Conservation (phyloP, 1,140 invertebrate genomes). For the Stenopsyche tienmushanensis region DNA sequence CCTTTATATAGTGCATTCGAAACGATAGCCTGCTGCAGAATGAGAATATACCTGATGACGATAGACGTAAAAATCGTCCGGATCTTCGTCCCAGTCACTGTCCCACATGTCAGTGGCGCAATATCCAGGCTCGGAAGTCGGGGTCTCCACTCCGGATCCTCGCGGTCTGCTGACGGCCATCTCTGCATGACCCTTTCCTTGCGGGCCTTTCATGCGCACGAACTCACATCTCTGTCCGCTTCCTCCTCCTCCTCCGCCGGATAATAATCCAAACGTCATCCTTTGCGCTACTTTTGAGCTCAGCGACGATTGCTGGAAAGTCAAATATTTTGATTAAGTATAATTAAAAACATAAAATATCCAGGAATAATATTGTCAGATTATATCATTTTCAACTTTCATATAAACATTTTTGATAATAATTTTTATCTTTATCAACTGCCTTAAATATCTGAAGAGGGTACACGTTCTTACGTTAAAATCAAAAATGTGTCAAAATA, state of each 20-base stretch:
- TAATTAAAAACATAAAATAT: too few relatives aligned
- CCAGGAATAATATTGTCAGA: too few relatives aligned
- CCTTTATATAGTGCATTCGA: too few relatives aligned
- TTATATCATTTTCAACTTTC: too few relatives aligned
- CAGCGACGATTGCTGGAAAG: conserved; percentile 79
- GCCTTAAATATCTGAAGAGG: too few relatives aligned
- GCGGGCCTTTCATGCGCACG: conserved; percentile 95
- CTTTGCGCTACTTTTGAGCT: conserved; percentile 93
- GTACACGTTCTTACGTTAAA: too few relatives aligned
- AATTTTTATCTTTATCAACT: too few relatives aligned
- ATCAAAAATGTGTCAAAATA: too few relatives aligned
- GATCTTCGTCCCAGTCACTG: conserved; percentile 82
- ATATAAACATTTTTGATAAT: too few relatives aligned
- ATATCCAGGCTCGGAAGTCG: conserved; percentile 88
- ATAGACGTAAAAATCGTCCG: conserved; percentile 80
- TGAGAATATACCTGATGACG: conserved; percentile 66
- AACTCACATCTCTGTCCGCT: conserved; percentile 90
- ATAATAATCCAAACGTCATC: conserved; percentile 93
- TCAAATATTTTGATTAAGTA: too few relatives aligned
- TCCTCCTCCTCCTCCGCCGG: conserved; percentile 57
- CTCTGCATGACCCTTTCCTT: conserved; percentile 95
- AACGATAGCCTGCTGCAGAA: too few relatives aligned
- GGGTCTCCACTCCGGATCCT: conserved; percentile 89
- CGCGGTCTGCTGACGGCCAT: conserved; percentile 95
- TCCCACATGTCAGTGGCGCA: conserved; percentile 84